These are phyloP conservation scores for Bolborhynchus lineola DNA, from an alignment of 2,113 vertebrate genomes.

Conservation along the genomic window DNA sequence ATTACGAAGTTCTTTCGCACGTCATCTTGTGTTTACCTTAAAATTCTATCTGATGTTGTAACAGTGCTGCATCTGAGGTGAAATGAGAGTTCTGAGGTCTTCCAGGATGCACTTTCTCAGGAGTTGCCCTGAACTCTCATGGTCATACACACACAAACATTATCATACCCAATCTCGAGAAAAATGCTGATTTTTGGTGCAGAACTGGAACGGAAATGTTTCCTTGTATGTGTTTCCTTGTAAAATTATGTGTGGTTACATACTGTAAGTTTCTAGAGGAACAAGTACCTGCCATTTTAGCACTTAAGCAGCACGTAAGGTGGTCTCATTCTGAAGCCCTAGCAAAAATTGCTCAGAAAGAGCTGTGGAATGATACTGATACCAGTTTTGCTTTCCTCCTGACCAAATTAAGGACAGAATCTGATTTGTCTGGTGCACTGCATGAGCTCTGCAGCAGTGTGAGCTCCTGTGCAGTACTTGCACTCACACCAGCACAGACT, in stretches of 20 bases:
- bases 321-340: background rate
- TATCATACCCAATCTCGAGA: background rate
- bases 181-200: background rate
- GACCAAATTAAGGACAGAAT: background rate
- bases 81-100: background rate
- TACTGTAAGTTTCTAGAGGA: background rate
- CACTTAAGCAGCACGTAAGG: background rate
- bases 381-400: background rate
- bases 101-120: background rate
- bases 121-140: background rate
- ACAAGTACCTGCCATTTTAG: background rate
- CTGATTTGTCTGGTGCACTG: background rate
- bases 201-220: background rate
- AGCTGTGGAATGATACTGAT: background rate
- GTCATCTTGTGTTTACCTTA: constrained; percentile 1
- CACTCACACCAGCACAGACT: background rate
- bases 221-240: background rate
- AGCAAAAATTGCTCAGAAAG: background rate
- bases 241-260: background rate
- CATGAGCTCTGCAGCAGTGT: background rate
- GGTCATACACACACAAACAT: background rate
- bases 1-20: background rate
- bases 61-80: background rate
- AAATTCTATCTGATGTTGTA: background rate
- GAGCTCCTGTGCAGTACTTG: background rate